A percentile compares a stretch with the other conserved stretches of the same genome.
phyloP scores from a whole-genome alignment of 2,888 invertebrate species.

The Chymomyza amoena region DNA sequence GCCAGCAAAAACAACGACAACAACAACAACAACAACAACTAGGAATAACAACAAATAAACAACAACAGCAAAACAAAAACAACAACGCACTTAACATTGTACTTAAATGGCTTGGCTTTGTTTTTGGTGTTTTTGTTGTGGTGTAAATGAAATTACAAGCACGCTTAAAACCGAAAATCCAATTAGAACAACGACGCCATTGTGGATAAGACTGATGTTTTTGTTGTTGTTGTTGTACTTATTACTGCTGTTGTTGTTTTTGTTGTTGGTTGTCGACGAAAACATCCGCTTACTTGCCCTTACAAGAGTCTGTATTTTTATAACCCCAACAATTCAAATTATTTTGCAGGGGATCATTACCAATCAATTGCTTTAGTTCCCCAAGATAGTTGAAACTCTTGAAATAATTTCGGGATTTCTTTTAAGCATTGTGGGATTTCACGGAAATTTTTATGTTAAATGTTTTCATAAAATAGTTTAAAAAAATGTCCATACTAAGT shows the following conservation, averaged over 20 bases:
- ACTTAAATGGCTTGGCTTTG: slow-evolving; percentile 57
- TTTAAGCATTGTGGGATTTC: too few relatives aligned
- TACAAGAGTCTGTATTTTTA: background rate
- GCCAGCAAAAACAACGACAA: slow-evolving; percentile 31
- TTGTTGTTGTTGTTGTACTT: too few relatives aligned
- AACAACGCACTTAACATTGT: slow-evolving; percentile 55
- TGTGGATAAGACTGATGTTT: background rate
- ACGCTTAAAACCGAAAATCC: slow-evolving; percentile 71
- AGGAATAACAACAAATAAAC: slow-evolving; percentile 19
- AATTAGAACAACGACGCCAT: slow-evolving; percentile 54
- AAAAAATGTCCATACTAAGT: too few relatives aligned
- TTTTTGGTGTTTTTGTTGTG: slow-evolving; percentile 24
- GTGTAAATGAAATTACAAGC: slow-evolving; percentile 71
- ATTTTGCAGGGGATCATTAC: background rate
- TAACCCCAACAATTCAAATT: background rate
- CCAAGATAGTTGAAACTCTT: background rate
- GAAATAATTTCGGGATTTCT: too few relatives aligned
- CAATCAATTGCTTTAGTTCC: background rate
- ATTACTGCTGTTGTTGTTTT: too few relatives aligned
- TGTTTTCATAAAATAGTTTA: too few relatives aligned
- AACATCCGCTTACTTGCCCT: background rate
- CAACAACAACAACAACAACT: slow-evolving; percentile 20
- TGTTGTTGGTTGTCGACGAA: background rate
- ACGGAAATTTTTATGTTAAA: too few relatives aligned
- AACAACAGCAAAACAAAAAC: slow-evolving; percentile 21